Percentiles rank a stretch among this genome's conserved stretches.
Conservation (phyloP, 2,888 invertebrate species). For the Parnassius orleans region DNA sequence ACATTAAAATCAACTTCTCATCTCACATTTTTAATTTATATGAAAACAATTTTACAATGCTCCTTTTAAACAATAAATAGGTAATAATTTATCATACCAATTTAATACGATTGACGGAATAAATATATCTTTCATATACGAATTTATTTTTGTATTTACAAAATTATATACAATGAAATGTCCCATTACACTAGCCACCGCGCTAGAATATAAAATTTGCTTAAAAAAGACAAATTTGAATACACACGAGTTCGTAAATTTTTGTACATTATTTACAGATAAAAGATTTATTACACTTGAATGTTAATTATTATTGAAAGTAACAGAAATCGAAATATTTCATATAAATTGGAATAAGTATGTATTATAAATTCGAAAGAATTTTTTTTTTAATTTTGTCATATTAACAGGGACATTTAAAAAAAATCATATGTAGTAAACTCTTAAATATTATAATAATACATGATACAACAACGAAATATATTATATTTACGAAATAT, state of each 20-base stretch:
- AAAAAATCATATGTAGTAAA: conserved; percentile 10
- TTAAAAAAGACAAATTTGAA: conserved; percentile 48
- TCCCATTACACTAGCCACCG: conserved; percentile 49
- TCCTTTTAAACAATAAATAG: conserved; percentile 73
- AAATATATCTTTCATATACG: conserved; percentile 66
- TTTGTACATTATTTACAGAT: conserved; percentile 73
- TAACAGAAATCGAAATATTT: conserved; percentile 1
- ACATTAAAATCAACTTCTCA: conserved; percentile 27
- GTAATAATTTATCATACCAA: conserved; percentile 62
- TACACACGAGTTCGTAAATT: conserved; percentile 40
- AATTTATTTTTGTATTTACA: conserved; percentile 58
- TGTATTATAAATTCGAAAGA: conserved; percentile 8
- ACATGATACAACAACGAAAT: conserved; percentile 21
- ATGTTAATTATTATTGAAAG: conserved; percentile 4
- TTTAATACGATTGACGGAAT: conserved; percentile 70
- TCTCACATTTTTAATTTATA: conserved; percentile 66
- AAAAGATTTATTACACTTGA: conserved; percentile 16
- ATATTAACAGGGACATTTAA: conserved; percentile 11
- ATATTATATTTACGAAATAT: conserved; percentile 21
- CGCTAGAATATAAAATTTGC: conserved; percentile 59
- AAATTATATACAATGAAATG: conserved; percentile 63
- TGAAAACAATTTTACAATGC: conserved; percentile 76
- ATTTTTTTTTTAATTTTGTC: neutral
- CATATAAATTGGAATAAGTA: conserved; percentile 4
- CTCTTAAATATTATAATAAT: conserved; percentile 12